Evolutionary conservation across 2,797 vertebrate genomes (phyloP), one percentile per base, ranked within the genome.

Genomic region (Toxotes lorentzi): DNA sequence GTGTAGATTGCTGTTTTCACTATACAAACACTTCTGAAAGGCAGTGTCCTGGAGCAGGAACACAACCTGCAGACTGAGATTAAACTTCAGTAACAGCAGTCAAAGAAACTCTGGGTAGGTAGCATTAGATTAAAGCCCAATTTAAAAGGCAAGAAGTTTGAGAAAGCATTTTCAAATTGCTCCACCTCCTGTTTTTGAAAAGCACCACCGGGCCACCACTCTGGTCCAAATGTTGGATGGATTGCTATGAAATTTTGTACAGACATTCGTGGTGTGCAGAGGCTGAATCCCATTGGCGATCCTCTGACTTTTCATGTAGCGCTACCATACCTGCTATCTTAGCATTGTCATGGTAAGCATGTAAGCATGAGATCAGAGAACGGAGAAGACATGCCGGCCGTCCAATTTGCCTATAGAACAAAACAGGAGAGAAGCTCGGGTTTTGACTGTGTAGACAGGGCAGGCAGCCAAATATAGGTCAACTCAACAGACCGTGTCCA

Each of bases 381-480:
- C 3, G 0, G 5, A 47, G 50, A 7, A 64, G 32, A 57, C 19
- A 38, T 71, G 19, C 69, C n/a, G 0, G 47, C 41, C 1, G 75
- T 30, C 65, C 23, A 45, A 35, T 75, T 77, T 68, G 40, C 74
- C 64, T 82, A 62, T 64, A 73, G 68, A 80, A 76, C 58, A 74
- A 78, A 86, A 82, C 47, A 64, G 40, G 54, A 57, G 61, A 45
- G 68, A 66, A 59, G 68, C 70, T 76, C 23, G 48, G 63, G 65
- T 88, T 84, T 76, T 67, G 67, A 85, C 56, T 69, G 60, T 58
- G 75, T 70, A 86, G 76, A 89, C 71, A 73, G 79, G 88, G 86
- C 86, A 86, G 76, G 45, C 80, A 81, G 82, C 89, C 88, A 93
- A 83, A 93, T 93, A 88, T 94, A 93, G 92, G 93, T 93, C 92